A percentile compares a stretch with the other conserved stretches of the same genome.
Evolutionary conservation across 1,140 invertebrate genomes (phyloP).

Genomic region (Drosophila setifemur): DNA sequence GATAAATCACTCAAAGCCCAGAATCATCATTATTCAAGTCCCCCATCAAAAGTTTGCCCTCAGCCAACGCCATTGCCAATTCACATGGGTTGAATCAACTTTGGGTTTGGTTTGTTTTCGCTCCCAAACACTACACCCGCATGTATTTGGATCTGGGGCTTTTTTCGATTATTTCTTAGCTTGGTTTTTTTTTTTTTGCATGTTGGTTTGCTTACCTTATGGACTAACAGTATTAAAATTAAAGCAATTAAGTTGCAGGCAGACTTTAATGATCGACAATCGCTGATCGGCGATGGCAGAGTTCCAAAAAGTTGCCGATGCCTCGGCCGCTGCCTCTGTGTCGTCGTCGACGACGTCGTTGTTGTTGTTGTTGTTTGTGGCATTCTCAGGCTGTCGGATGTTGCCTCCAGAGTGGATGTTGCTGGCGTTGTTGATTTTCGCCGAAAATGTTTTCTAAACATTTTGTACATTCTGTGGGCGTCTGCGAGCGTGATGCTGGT

Average conservation of each 20-base stretch:
- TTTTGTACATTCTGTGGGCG: conserved; percentile 76
- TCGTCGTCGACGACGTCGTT: no score
- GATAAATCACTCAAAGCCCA: conserved; percentile 33
- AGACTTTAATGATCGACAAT: conserved; percentile 78
- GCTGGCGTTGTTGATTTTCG: conserved; percentile 66
- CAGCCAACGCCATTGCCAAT: conserved; percentile 17
- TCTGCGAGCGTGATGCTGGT: conserved; percentile 45
- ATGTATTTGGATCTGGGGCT: conserved; percentile 40
- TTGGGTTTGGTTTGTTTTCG: not conserved
- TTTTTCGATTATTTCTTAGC: conserved; percentile 19
- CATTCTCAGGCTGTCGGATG: conserved; percentile 67
- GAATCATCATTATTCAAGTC: conserved; percentile 48
- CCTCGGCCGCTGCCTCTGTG: conserved; percentile 48
- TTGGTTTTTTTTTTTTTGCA: not conserved
- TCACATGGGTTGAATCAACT: conserved; percentile 55
- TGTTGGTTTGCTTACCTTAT: conserved; percentile 66
- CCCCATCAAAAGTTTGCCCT: conserved; percentile 37
- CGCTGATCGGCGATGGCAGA: conserved; percentile 53
- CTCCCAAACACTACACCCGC: conserved; percentile 49
- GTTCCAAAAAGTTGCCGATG: conserved; percentile 36
- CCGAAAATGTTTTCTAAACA: conserved; percentile 82
- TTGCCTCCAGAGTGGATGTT: not conserved
- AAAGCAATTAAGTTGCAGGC: conserved; percentile 81
- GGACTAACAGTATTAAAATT: conserved; percentile 80
- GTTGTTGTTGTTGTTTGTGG: conserved; percentile 39